Conservation (phyloP, 2,797 vertebrate genomes). For the Smutsia temminckii region DNA sequence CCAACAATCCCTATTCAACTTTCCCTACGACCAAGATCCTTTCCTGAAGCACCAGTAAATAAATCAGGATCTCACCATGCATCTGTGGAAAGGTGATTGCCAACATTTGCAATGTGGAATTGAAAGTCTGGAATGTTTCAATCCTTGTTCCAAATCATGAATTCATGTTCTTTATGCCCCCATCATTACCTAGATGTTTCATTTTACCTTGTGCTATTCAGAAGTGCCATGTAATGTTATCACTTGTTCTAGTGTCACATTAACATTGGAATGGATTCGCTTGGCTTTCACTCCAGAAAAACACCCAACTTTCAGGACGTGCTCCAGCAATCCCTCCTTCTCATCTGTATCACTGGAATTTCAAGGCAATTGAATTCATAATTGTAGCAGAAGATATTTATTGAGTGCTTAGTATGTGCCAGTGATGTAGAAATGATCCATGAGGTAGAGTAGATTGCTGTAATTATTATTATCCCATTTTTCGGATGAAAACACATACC, state of each 20-base stretch:
- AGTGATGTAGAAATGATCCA: neutral
- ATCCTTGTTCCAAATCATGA: neutral
- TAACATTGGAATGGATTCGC: neutral
- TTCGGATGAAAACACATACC: neutral
- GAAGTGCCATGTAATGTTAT: neutral
- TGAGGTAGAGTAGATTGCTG: neutral
- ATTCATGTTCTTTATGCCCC: neutral
- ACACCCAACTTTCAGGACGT: neutral
- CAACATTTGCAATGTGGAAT: neutral
- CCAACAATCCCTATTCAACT: neutral
- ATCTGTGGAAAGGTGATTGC: neutral
- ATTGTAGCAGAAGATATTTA: neutral
- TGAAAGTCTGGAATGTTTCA: neutral
- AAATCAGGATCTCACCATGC: neutral
- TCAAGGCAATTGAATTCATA: conserved; percentile 8
- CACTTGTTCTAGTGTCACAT: neutral
- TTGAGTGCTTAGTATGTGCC: neutral
- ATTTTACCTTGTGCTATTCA: neutral
- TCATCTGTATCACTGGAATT: neutral
- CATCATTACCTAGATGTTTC: neutral
- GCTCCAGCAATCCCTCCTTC: neutral
- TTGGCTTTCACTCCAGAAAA: neutral
- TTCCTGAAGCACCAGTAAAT: conserved; percentile 20
- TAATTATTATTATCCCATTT: conserved; percentile 39
- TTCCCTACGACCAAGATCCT: neutral